phyloP scores from a whole-genome alignment of 2,888 invertebrate species.

The Meghimatium bilineatum region DNA sequence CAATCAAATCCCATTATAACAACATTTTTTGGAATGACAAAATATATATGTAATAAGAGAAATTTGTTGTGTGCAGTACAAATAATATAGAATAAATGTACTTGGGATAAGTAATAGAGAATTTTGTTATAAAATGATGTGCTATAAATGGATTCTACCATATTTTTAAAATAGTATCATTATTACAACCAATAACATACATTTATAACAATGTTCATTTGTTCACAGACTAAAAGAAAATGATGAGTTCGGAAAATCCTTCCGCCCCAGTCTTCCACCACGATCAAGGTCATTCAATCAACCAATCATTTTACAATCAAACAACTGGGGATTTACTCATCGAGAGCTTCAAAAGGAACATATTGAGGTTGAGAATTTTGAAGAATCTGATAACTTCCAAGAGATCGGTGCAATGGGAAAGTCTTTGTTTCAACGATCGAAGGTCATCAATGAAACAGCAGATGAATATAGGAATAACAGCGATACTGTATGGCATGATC shows the following conservation, averaged over 20 bases:
- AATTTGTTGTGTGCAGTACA: too few species aligned
- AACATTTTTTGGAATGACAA: too few species aligned
- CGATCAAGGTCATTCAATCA: background rate
- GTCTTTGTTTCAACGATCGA: constrained; percentile 5
- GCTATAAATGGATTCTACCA: too few species aligned
- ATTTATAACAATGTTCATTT: background rate
- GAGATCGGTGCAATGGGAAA: constrained; percentile 20
- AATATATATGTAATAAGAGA: too few species aligned
- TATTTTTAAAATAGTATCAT: too few species aligned
- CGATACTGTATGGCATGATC: background rate
- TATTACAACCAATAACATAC: too few species aligned
- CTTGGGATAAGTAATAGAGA: too few species aligned
- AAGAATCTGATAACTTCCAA: background rate
- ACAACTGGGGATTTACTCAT: constrained; percentile 15
- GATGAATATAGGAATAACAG: background rate
- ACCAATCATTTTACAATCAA: background rate
- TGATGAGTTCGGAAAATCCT: constrained; percentile 11
- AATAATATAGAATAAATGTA: too few species aligned
- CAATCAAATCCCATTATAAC: too few species aligned
- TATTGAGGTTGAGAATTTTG: background rate
- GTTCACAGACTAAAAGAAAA: background rate
- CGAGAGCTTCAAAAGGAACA: background rate
- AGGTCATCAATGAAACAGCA: background rate
- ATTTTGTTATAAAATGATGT: too few species aligned
- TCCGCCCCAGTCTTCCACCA: constrained; percentile 26